Evolutionary conservation across 64 coral and sea anemone species (phyloP).

Genomic region (Actinia equina): DNA sequence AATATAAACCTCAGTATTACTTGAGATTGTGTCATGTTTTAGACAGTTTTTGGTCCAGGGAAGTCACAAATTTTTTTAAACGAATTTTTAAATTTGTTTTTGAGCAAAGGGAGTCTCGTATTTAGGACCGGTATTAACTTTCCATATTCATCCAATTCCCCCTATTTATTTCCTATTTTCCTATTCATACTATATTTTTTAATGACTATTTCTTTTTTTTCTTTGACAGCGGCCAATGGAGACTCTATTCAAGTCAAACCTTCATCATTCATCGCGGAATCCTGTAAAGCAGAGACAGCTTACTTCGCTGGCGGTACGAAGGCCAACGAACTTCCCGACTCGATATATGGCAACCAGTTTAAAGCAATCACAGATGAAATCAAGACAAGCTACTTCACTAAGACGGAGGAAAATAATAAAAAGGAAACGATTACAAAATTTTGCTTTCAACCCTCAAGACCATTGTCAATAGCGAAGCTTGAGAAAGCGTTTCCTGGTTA

Average conservation of each 20-base stretch:
- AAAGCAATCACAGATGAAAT: not conserved
- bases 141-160: not conserved
- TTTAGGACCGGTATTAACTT: not conserved
- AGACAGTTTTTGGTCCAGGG: no score
- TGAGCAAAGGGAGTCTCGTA: no score
- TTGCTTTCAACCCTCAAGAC: conserved; percentile 4
- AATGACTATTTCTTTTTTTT: not conserved
- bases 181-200: no score
- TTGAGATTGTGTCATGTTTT: no score
- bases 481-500: not conserved
- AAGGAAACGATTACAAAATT: not conserved
- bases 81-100: no score
- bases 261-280: not conserved
- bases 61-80: no score
- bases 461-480: not conserved
- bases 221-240: conserved; percentile 3
- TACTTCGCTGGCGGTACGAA: conserved; percentile 13
- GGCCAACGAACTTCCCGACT: not conserved
- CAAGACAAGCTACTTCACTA: conserved; percentile 24
- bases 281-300: not conserved
- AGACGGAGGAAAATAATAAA: not conserved
- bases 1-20: no score
- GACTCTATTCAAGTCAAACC: conserved; percentile 24
- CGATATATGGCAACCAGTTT: not conserved
- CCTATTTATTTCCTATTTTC: no score